Percentiles rank a stretch among this genome's conserved stretches.
Evolutionary conservation across 2,113 vertebrate genomes (phyloP).

Genomic region (Rallus limicola): DNA sequence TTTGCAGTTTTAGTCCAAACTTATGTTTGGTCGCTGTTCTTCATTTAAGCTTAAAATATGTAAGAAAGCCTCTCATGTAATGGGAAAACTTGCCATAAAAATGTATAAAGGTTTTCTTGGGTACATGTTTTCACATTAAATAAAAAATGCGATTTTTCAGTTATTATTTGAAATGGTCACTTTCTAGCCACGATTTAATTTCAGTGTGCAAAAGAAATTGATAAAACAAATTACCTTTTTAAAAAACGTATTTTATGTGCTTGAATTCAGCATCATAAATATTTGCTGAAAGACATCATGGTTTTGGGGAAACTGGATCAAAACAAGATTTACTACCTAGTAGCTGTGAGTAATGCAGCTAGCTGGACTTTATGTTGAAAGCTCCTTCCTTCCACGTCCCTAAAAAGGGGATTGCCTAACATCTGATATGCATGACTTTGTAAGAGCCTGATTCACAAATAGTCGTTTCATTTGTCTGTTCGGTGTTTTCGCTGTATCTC

Average conservation of each 20-base stretch:
- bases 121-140: conserved; percentile 66
- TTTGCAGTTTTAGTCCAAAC: conserved; percentile 70
- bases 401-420: background rate
- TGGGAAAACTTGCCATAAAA: conserved; percentile 74
- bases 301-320: background rate
- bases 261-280: background rate
- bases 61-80: conserved; percentile 77
- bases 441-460: background rate
- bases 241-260: background rate
- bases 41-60: conserved; percentile 69
- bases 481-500: background rate
- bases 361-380: background rate
- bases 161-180: conserved; percentile 61
- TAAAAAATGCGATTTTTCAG: conserved; percentile 70
- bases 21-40: conserved; percentile 39
- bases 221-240: background rate
- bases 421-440: background rate
- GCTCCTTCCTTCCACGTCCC: background rate
- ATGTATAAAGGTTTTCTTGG: conserved; percentile 66
- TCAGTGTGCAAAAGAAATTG: background rate
- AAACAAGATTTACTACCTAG: background rate
- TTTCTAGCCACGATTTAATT: conserved; percentile 53
- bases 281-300: background rate
- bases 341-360: background rate
- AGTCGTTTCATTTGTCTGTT: background rate